Evolutionary conservation across 2,113 vertebrate species (phyloP).

Genomic region (Nannospalax galili): DNA sequence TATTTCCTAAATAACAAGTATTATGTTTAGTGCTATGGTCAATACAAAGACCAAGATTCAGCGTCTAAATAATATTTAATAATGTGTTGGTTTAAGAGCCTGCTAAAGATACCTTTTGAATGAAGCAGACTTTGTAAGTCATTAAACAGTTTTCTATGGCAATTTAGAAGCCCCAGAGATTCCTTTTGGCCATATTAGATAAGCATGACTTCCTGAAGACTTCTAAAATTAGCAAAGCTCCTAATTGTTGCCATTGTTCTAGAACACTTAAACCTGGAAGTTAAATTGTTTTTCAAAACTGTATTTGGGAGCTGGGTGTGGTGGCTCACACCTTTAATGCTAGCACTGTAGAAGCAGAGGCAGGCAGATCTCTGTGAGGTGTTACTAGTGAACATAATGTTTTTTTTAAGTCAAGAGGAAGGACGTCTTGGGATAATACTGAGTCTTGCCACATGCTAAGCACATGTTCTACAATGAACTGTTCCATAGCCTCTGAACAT

Average conservation of each 20-base stretch:
- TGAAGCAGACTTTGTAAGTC: background rate
- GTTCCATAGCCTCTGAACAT: background rate
- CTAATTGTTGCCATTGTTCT: conserved; percentile 18
- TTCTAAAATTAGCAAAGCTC: conserved; percentile 16
- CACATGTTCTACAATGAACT: background rate
- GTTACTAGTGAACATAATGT: background rate
- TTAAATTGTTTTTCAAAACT: background rate
- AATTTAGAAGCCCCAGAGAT: background rate
- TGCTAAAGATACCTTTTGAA: background rate
- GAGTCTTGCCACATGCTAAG: too few species aligned
- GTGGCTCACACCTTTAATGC: background rate
- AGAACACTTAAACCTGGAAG: background rate
- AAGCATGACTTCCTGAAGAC: background rate
- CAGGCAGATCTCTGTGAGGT: background rate
- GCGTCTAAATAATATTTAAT: background rate
- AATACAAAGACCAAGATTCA: background rate
- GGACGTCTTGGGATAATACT: background rate
- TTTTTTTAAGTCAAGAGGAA: too few species aligned
- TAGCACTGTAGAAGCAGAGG: background rate
- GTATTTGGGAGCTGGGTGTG: background rate
- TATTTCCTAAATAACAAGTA: background rate
- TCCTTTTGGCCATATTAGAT: background rate
- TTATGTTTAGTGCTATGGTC: background rate
- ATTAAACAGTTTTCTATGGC: background rate
- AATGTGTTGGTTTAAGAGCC: background rate